Base-by-base conservation (phyloP, 1,140 invertebrate genomes). In the Planococcus citri region DNA sequence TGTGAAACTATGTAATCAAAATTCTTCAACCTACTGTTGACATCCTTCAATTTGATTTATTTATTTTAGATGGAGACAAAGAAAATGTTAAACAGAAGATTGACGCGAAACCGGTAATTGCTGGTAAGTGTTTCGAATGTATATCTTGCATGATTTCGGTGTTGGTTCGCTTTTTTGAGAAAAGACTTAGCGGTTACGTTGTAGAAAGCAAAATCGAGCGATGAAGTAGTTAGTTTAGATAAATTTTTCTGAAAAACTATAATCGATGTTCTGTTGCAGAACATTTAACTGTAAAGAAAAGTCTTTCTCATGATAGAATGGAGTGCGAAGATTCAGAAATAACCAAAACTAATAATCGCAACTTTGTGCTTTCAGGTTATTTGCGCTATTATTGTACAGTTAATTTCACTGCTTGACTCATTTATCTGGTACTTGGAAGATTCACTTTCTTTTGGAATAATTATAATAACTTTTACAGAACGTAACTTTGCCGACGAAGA, bases 301-400 rank as follows among this genome's bases (percentile, higher is more conserved):
- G 60, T 64, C 41, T 51, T 20, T 51, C 41, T 51, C 22, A 25
- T 64, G 60, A 64, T 64, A 64, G 24, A 25, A 64, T 64, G 60
- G 60, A 64, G 1, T 24, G 21, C 22, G 60, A 64, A 3, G 22
- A 64, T 25, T 14, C 60, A 24, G 60, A 6, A 64, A 1, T 14
- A 24, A 64, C 10, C 6, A 25, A 25, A 12, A 10, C 25, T 64
- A 64, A 27, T 10, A 64, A 25, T 64, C 60, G 25, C 9, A 25
- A 64, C 10, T 14, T 25, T 64, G 25, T 27, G 25, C 25, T 64
- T 64, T 64, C 60, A 27, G 60, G 60, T 64, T 51, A 51, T 51
- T 51, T 9, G 17, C 41, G 17, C 4, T 51, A 51, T 51, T 51
- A 6, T 51, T 51, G 3, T 51, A 51, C 6, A 51, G 3, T 51